Base-by-base conservation (phyloP, 2,113 vertebrate genomes). In the Brachypteracias leptosomus region DNA sequence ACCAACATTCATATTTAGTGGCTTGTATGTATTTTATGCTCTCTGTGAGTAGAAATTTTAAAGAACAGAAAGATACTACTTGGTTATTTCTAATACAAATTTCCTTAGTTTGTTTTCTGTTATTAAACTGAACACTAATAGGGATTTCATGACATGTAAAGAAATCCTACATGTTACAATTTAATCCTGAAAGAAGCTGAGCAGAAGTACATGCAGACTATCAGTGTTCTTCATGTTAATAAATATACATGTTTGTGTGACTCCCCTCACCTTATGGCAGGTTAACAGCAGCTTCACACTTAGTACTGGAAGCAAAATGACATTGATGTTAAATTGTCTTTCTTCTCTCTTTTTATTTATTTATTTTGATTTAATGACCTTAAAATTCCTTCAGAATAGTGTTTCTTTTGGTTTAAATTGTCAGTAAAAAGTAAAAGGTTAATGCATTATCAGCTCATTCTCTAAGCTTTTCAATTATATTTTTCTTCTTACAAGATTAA, bases 221-320 rank as follows among this genome's bases (percentile, higher is more conserved):
- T 19, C 15, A 2, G 7, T 67, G 29, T 12, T 70, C 25, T 68
- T 78, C 17, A 5, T 49, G n/a, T 68, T 47, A 79, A 2, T 18
- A 80, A 8, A 14, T 40, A 6, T 33, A 35, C 6, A 44, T 0
- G 0, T 58, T 79, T 44, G 18, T 0, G 1, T n/a, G 36, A 11
- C 28, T 57, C 16, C 40, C 11, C 46, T 59, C 58, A 47, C 4
- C 3, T 61, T 31, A 14, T 11, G 4, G 13, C 12, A 17, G 25
- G 11, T 38, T 84, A 92, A 49, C 26, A 52, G 31, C 36, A 79
- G 28, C 14, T 81, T 57, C 57, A 57, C 8, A 47, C 13, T 62
- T 55, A 52, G n/a, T 20, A 61, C 18, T 65, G 38, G n/a, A 82
- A 82, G 3, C 25, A 44, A 89, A 85, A 85, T 31, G 1, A 52